Evolutionary conservation across 1,140 invertebrate genomes (phyloP), one percentile per base, ranked within the genome.

Genomic region (Plectrocnemia conspersa): DNA sequence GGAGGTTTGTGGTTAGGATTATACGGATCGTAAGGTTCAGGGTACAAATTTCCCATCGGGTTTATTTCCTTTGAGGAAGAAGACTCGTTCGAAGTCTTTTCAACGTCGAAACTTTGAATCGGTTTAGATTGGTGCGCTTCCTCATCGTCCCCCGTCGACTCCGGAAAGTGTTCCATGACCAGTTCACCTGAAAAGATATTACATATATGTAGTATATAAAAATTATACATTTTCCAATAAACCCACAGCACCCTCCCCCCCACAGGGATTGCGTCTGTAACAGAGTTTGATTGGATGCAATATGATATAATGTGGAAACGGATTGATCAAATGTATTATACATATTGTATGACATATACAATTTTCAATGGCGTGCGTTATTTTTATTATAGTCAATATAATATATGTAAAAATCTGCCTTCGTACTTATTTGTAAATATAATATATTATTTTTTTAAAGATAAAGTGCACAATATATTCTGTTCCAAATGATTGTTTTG

Each of bases 1-100:
- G 66, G 65, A 23, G 69, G 65, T 44, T 68, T 71, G 40, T 74
- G 74, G 54, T 74, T 72, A 27, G 73, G 74, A 58, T 76, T 76
- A 41, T 76, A 76, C 18, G 74, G 74, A 49, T 76, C 74, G 62
- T 75, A 62, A 0, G 70, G 72, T 63, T 76, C 74, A 0, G 69
- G 71, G 10, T 72, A 71, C 16, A 72, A 68, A 11, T 66, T 67
- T 35, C 32, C 63, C 13, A 72, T 54, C 27, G 67, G 68, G 42
- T 69, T 66, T 5, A 68, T 62, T 23, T 69, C 67, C 44, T 68
- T 69, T 11, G n/a, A n/a, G n/a, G n/a, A n/a, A n/a, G n/a, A n/a
- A n/a, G 69, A 62, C 3, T 22, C 40, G 15, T 49, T 59, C 22
- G 44, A 21, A 11, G 41, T 35, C 32, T 52, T 33, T n/a, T 46